Base-by-base conservation (phyloP, 1,140 invertebrate species). In the Drosophila busckii region DNA sequence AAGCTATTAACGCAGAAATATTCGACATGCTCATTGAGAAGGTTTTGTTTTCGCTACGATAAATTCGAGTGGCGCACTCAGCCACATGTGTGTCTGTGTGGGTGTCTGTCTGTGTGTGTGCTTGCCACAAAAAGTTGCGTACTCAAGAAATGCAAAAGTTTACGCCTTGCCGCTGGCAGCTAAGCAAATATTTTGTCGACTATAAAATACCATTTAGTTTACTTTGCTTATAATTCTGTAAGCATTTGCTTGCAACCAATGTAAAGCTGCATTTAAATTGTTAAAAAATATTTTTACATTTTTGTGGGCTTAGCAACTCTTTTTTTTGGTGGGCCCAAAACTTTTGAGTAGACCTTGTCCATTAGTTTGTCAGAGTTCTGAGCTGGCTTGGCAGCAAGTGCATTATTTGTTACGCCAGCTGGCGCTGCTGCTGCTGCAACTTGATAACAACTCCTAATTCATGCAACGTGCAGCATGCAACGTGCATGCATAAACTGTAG, bases 1-100 rank as follows among this genome's bases (percentile, higher is more conserved):
- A 65, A 58, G 75, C 73, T 82, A 80, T 80, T 80, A 80, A 80
- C 68, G 54, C 59, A 56, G 54, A 54, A 60, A 73, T 80, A 78
- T 63, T 55, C 58, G 54, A 64, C 64, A 67, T 16, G 29, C 42
- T 49, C 50, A 56, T 56, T 49, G 50, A 25, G 26, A n/a, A n/a
- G 23, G 9, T 23, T 38, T 19, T 54, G 48, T 50, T 48, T 25
- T 46, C 32, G 29, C 53, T 38, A 10, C 22, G 75, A 68, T n/a
- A n/a, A 82, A 68, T 78, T 82, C 56, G 73, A 78, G 73, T 80
- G 58, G 44, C 52, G 13, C 22, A 49, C 8, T 10, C 9, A 19
- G 4, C 16, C 40, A 54, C 53, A 70, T 45, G n/a, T n/a, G n/a
- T n/a, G n/a, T n/a, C n/a, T n/a, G n/a, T n/a, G n/a, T n/a, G n/a